Evolutionary conservation across 2,113 vertebrate genomes (phyloP).

Genomic region (Pseudopipra pipra): DNA sequence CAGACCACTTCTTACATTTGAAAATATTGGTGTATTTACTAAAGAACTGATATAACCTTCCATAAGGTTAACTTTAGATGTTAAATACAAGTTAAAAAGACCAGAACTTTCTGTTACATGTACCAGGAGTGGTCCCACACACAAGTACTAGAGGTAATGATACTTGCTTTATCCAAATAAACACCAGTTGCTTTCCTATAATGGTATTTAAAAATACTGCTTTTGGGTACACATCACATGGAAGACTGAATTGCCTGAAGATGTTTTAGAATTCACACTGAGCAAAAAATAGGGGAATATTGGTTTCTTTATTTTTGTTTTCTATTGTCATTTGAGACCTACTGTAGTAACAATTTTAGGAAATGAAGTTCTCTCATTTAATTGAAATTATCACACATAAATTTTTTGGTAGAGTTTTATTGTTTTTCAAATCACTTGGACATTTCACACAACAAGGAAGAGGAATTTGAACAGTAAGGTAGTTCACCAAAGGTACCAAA

Average conservation of each 20-base stretch:
- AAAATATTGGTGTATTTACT: background rate
- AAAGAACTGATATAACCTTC: background rate
- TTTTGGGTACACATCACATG: background rate
- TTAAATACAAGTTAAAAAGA: background rate
- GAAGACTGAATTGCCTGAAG: background rate
- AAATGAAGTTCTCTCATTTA: background rate
- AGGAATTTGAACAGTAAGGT: background rate
- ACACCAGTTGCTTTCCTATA: background rate
- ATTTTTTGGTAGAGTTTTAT: background rate
- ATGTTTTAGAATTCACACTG: background rate
- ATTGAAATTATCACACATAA: background rate
- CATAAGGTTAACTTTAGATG: background rate
- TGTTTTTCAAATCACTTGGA: background rate
- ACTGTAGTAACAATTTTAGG: background rate
- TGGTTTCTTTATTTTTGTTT: background rate
- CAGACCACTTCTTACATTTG: background rate
- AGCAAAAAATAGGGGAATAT: background rate
- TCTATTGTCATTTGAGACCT: background rate
- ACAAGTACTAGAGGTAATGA: background rate
- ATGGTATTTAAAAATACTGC: background rate
- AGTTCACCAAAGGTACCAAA: background rate
- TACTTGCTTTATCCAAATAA: background rate
- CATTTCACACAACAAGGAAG: background rate
- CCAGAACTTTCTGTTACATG: fast-evolving
- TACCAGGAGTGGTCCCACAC: background rate